phyloP scores from a whole-genome alignment of 2,888 invertebrate species.

The Acrobasis consociella region DNA sequence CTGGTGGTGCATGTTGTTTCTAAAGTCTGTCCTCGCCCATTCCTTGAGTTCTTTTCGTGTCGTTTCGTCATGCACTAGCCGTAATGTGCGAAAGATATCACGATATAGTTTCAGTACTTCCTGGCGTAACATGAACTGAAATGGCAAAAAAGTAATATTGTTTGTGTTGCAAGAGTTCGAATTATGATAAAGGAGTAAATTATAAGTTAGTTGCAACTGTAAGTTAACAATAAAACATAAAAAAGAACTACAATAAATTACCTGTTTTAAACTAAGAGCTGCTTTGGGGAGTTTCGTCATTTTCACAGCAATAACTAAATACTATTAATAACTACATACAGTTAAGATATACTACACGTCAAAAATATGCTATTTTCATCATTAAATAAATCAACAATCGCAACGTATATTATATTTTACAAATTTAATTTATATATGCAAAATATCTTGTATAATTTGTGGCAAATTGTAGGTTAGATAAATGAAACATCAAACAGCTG shows the following conservation, averaged over 20 bases:
- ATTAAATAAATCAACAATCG: neutral
- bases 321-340: neutral
- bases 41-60: slow-evolving; percentile 85
- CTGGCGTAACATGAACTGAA: slow-evolving; percentile 90
- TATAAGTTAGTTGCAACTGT: too few relatives aligned
- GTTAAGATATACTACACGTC: neutral
- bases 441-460: too few relatives aligned
- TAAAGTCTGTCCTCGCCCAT: slow-evolving; percentile 90
- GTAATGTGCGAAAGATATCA: slow-evolving; percentile 86
- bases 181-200: too few relatives aligned
- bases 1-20: slow-evolving; percentile 85
- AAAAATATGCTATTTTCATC: neutral
- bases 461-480: too few relatives aligned
- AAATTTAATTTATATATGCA: too few relatives aligned
- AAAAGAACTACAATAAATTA: slow-evolving; percentile 42
- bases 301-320: slow-evolving; percentile 20
- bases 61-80: slow-evolving; percentile 84
- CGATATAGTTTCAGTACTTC: slow-evolving; percentile 90
- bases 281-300: slow-evolving; percentile 75
- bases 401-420: too few relatives aligned
- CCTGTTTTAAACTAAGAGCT: slow-evolving; percentile 84
- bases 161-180: neutral
- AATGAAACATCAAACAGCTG: too few relatives aligned
- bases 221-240: too few relatives aligned
- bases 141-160: slow-evolving; percentile 35